These are phyloP conservation scores for Microtus obscurus DNA, from an alignment of 2,797 vertebrate genomes.

Conservation along the genomic window DNA sequence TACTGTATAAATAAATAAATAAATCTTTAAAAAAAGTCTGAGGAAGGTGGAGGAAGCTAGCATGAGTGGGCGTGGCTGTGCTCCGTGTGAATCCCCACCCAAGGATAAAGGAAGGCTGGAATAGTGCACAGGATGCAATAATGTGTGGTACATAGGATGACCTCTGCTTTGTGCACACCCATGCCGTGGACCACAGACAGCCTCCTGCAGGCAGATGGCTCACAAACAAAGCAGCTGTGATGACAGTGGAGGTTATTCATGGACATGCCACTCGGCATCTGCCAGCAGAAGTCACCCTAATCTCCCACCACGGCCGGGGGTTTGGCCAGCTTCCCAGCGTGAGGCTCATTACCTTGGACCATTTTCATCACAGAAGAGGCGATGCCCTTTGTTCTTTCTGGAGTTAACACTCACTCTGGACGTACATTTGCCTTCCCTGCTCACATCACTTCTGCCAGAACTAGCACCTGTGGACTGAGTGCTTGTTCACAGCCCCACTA, in stretches of 20 bases:
- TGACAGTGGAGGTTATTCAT: neutral
- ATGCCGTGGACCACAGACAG: neutral
- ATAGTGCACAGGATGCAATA: neutral
- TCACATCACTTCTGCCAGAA: neutral
- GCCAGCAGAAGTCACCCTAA: neutral
- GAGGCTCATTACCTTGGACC: conserved; percentile 2
- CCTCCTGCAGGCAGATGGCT: neutral
- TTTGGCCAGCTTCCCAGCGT: neutral
- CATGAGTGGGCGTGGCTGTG: neutral
- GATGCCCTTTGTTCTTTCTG: neutral
- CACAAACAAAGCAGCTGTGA: neutral
- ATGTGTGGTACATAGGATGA: neutral
- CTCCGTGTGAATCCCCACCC: neutral
- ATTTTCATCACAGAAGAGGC: neutral
- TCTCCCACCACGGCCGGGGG: rapidly evolving
- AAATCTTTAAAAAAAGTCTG: neutral
- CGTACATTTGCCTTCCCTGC: neutral
- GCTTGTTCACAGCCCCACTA: rapidly evolving
- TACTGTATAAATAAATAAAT: too few relatives aligned
- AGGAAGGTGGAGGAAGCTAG: neutral
- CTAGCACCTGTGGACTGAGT: neutral
- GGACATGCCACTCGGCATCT: neutral
- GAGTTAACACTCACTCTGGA: neutral
- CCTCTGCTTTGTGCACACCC: neutral
- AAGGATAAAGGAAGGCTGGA: neutral